Conservation (phyloP, 2,797 vertebrate genomes). For the Petrocephalus sullivani region DNA sequence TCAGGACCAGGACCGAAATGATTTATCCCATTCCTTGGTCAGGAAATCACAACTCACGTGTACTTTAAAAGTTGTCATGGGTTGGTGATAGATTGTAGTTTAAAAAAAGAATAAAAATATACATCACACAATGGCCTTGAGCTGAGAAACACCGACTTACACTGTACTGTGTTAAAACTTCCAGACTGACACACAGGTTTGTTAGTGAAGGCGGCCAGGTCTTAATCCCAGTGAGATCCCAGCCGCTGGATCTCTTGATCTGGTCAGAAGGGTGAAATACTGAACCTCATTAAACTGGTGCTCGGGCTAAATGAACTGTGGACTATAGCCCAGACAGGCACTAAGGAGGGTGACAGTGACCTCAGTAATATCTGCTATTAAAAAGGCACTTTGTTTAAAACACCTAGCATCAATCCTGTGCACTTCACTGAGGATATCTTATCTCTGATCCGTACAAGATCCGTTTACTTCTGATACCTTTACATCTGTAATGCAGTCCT, state of each 20-base stretch:
- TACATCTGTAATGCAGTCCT: not conserved
- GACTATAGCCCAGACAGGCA: not conserved
- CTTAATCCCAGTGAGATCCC: not conserved
- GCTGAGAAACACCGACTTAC: not conserved
- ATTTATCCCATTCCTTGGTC: not conserved
- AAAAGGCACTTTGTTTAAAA: not conserved
- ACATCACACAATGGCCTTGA: not conserved
- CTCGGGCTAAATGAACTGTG: not conserved
- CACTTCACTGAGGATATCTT: not conserved
- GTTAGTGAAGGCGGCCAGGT: not conserved
- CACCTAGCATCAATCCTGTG: not conserved
- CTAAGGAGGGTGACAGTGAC: not conserved
- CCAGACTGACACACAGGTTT: not conserved
- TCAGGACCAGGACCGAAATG: not conserved
- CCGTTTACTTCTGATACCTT: not conserved
- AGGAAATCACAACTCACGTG: not conserved
- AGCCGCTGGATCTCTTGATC: not conserved
- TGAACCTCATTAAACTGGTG: not conserved
- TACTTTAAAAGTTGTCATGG: not conserved
- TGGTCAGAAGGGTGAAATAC: not conserved
- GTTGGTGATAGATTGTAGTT: too few relatives aligned
- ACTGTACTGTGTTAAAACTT: not conserved
- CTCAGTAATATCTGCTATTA: not conserved
- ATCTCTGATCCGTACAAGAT: not conserved
- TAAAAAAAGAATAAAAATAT: not conserved